Evolutionary conservation across 2,888 invertebrate species (phyloP), one percentile per base, ranked within the genome.

Genomic region (Teinopalpus imperialis): DNA sequence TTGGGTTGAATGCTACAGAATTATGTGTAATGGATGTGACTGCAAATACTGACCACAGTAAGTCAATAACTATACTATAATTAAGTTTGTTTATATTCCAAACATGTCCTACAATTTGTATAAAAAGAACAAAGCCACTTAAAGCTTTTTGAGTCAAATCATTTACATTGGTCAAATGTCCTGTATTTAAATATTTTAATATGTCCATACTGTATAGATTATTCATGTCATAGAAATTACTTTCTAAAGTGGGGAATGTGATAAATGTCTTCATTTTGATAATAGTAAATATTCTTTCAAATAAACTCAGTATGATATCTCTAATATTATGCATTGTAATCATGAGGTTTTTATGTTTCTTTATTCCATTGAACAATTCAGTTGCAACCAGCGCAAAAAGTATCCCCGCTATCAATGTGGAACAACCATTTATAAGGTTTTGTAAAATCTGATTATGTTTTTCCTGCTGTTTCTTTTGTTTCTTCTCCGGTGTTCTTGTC

Each of bases 161-260:
- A 61, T 72, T 79, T 49, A 69, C 41, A 61, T 63, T 49, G 43
- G 71, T 9, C n/a, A 41, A 23, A 8, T 36, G 32, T 49, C 69
- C 64, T 67, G 50, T 43, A 59, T 64, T 58, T 61, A 62, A 52
- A 63, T 60, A 61, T 51, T 65, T 62, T 66, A 69, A 65, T 63
- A 65, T 53, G 67, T 69, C 65, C 56, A 62, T 57, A 56, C 60
- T 56, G 53, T 64, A 49, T 51, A 66, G 51, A 54, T 63, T 66
- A 60, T 74, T 59, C 50, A 75, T 59, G 60, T 77, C 70, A 64
- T 68, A 62, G 53, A 70, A 55, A 67, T 74, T 75, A 55, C 62
- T 61, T 62, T 78, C 74, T 65, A 81, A 55, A n/a, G 60, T 59
- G 52, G 88, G 87, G 77, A 87, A 88, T 79, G 83, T 79, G 57